Conservation (phyloP, 2,888 invertebrate genomes). For the Operophtera brumata region DNA sequence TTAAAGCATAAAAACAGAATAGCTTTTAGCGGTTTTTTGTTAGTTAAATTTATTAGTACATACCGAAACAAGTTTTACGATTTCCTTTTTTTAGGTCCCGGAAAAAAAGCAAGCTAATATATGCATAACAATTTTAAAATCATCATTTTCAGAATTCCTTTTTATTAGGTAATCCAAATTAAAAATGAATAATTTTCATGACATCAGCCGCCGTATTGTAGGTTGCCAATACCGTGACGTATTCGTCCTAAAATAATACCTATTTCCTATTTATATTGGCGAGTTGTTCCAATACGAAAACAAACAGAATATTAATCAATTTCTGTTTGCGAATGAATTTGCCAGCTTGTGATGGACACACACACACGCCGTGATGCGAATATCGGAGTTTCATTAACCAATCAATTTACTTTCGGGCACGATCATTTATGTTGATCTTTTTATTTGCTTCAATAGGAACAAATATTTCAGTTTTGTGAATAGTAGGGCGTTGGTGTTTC, state of each 20-base stretch:
- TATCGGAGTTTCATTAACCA: slow-evolving; percentile 7
- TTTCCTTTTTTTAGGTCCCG: background rate
- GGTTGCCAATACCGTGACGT: background rate
- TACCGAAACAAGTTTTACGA: background rate
- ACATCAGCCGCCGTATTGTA: background rate
- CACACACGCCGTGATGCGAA: slow-evolving; percentile 7
- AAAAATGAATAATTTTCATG: background rate
- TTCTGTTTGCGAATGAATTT: slow-evolving; percentile 18
- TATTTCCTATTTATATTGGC: slow-evolving; percentile 4
- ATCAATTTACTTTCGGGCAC: slow-evolving; percentile 9
- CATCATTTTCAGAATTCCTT: too few species aligned
- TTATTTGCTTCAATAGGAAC: too few species aligned
- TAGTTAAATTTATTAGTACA: background rate
- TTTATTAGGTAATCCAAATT: too few species aligned
- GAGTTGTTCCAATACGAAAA: slow-evolving; percentile 8
- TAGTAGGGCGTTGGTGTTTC: too few species aligned
- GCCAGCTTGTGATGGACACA: slow-evolving; percentile 7
- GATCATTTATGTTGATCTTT: background rate
- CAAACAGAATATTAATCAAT: slow-evolving; percentile 23
- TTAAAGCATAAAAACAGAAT: background rate
- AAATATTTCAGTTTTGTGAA: too few species aligned
- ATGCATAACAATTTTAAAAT: too few species aligned
- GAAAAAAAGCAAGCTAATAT: background rate
- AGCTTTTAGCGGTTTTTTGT: too few species aligned
- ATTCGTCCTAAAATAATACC: background rate